Percentiles rank a stretch among this genome's conserved stretches.
Evolutionary conservation across 2,797 vertebrate genomes (phyloP).

Genomic region (Sciurus vulgaris): DNA sequence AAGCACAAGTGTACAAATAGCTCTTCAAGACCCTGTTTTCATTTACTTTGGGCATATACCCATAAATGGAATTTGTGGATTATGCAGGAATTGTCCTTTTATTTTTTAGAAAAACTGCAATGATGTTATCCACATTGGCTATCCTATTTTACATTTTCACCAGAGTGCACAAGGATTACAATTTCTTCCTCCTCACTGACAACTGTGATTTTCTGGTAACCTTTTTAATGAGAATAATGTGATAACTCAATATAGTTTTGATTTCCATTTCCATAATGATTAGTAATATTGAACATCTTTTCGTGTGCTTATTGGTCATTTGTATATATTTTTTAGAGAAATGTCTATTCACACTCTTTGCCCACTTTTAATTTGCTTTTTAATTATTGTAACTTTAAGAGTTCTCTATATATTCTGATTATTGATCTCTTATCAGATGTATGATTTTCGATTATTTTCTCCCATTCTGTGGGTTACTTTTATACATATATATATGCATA

Average conservation of each 20-base stretch:
- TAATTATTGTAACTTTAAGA: neutral
- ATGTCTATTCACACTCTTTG: neutral
- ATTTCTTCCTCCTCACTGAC: neutral
- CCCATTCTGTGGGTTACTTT: neutral
- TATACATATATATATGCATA: neutral
- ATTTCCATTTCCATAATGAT: neutral
- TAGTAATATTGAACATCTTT: neutral
- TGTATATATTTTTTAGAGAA: neutral
- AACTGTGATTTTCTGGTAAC: neutral
- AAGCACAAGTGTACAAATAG: neutral
- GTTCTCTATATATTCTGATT: neutral
- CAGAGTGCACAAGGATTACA: neutral
- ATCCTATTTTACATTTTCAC: neutral
- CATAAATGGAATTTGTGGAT: neutral
- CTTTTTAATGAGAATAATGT: neutral
- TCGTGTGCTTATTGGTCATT: neutral
- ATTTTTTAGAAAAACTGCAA: neutral
- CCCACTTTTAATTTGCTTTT: neutral
- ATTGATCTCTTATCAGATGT: neutral
- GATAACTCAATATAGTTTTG: too few species aligned
- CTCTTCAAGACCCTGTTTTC: neutral
- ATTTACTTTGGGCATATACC: neutral
- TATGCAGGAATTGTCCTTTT: neutral
- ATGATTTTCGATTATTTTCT: neutral
- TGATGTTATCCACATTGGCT: neutral